Base-by-base conservation (phyloP, 2,888 invertebrate species). In the Hesperia comma region DNA sequence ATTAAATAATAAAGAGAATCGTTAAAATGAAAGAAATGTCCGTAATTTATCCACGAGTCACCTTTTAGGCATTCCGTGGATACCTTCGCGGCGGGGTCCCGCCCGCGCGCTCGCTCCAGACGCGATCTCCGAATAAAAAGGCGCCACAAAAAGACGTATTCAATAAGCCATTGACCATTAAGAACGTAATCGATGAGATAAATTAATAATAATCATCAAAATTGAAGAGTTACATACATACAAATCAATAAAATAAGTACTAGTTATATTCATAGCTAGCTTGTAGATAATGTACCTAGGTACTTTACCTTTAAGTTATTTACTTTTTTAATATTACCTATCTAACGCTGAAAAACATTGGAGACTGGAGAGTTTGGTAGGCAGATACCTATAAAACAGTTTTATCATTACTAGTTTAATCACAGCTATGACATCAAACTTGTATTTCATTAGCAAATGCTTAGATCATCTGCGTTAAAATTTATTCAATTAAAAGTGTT, bases 1-100 rank as follows among this genome's bases (percentile, higher is more conserved):
- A 92, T 92, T 91, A 92, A 92, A 92, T 90, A 91, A 92, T 92
- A 92, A 91, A 90, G 87, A 85, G 89, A 86, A 90, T 92, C 92
- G 90, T 92, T 92, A 92, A 92, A 92, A 92, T 88, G 87, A 86
- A 90, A 89, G 90, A 92, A 91, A 92, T 91, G 88, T 86, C 80
- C 83, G 92, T 92, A 92, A 92, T 92, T 92, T 92, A 92, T 92
- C 89, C 91, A 84, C 86, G 86, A 92, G 91, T 92, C 92, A 92
- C 92, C 92, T 92, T 90, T 91, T 88, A 86, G 84, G 88, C 90
- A 92, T 92, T 90, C 92, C 91, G 84, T 83, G 85, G 88, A 91
- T 92, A 86, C 91, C 91, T 78, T 80, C 92, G 78, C 92, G 84
- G 82, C 92, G 92, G 92, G 92, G 88, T 77, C 85, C 77, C 88